Conservation (phyloP, 1,140 invertebrate genomes). For the Neodiprion lecontei region DNA sequence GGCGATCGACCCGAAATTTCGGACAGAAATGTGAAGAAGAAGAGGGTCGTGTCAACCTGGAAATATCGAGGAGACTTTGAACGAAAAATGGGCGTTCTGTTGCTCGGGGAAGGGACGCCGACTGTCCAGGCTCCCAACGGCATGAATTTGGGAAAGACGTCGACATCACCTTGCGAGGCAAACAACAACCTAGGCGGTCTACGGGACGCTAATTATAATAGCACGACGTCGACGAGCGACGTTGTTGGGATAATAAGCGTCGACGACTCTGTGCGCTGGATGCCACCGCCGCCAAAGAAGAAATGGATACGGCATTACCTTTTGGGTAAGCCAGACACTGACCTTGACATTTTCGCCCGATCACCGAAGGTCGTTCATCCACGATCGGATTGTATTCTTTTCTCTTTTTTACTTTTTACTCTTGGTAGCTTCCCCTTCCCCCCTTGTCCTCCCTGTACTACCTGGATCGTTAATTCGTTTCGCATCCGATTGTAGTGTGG, state of each 20-base stretch:
- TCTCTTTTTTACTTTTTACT: too few relatives aligned
- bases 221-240: slow-evolving; percentile 20
- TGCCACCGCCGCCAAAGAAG: slow-evolving; percentile 71
- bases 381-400: too few relatives aligned
- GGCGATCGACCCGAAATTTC: slow-evolving; percentile 6
- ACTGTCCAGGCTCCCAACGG: slow-evolving; percentile 42
- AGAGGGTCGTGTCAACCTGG: neutral
- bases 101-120: slow-evolving; percentile 47
- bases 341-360: neutral
- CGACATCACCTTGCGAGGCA: slow-evolving; percentile 18
- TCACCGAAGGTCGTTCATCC: neutral
- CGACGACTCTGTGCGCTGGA: slow-evolving; percentile 39
- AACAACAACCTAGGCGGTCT: slow-evolving; percentile 30
- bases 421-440: too few relatives aligned
- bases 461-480: neutral
- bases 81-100: slow-evolving; percentile 52
- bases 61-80: slow-evolving; percentile 15
- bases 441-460: too few relatives aligned
- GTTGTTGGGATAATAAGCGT: slow-evolving; percentile 31
- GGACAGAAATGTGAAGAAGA: neutral
- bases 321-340: slow-evolving; percentile 52
- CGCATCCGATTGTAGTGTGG: neutral
- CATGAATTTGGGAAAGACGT: slow-evolving; percentile 30
- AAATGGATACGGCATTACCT: slow-evolving; percentile 77
- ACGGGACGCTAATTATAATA: neutral